phyloP scores from a whole-genome alignment of 2,113 vertebrate genomes.

The Oplegnathus fasciatus region DNA sequence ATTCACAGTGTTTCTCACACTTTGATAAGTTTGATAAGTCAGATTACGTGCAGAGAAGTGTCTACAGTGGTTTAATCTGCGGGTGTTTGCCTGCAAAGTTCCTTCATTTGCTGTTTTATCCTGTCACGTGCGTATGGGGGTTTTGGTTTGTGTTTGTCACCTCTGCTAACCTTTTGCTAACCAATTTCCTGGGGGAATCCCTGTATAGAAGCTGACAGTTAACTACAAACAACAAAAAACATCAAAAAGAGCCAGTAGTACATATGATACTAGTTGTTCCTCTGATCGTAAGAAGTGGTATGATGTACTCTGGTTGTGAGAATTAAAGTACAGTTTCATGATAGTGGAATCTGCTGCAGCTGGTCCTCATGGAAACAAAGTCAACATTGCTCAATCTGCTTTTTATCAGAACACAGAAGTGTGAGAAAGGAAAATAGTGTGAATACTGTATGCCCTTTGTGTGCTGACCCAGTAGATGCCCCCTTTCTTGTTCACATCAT shows the following conservation, averaged over 20 bases:
- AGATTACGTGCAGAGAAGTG: background rate
- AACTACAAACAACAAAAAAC: constrained; percentile 4
- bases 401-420: constrained; percentile 4
- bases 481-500: too few relatives aligned
- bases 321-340: background rate
- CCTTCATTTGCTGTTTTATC: background rate
- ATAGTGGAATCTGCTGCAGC: background rate
- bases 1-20: background rate
- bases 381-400: constrained; percentile 16
- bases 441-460: background rate
- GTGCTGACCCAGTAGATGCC: background rate
- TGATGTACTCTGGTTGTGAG: background rate
- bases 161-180: background rate
- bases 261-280: background rate
- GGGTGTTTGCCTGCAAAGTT: background rate
- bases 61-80: background rate
- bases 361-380: background rate
- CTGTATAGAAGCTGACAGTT: background rate
- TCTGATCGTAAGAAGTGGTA: background rate
- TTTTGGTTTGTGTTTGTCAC: background rate
- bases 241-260: background rate
- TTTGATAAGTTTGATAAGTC: background rate
- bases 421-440: background rate
- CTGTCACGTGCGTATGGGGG: background rate
- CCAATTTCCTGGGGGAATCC: constrained; percentile 22